Percentiles rank a stretch among this genome's conserved stretches.
Evolutionary conservation across 2,797 vertebrate genomes (phyloP).

Genomic region (Coluber constrictor): DNA sequence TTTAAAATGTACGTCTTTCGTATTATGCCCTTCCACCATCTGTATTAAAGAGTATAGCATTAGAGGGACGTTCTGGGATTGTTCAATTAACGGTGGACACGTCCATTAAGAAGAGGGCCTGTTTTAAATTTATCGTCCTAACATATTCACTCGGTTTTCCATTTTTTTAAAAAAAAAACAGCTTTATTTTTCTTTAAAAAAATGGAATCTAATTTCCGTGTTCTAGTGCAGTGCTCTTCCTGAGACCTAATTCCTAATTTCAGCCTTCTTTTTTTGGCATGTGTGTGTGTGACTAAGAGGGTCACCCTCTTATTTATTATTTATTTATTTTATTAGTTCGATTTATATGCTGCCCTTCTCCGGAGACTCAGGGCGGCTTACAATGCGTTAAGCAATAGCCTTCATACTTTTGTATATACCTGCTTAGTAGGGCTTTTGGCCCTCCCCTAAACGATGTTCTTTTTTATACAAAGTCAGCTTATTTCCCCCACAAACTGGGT

Average conservation of each 20-base stretch:
- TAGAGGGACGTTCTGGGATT: neutral
- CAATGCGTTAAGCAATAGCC: too few species aligned
- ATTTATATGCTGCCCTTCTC: too few species aligned
- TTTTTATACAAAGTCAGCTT: too few species aligned
- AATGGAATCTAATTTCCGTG: neutral
- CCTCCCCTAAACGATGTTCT: too few species aligned
- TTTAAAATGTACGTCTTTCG: neutral
- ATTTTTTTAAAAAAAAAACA: neutral
- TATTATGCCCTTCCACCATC: neutral
- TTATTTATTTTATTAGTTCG: too few species aligned
- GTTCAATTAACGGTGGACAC: neutral
- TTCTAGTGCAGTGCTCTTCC: neutral
- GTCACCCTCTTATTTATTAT: too few species aligned
- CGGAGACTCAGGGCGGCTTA: too few species aligned
- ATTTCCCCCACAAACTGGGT: too few species aligned
- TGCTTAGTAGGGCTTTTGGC: too few species aligned
- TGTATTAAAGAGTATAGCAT: neutral
- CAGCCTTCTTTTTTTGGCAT: too few species aligned
- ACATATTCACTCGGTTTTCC: slow-evolving; percentile 9
- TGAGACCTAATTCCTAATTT: neutral
- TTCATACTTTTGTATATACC: too few species aligned
- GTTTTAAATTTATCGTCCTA: neutral
- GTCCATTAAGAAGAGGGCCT: neutral
- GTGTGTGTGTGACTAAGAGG: too few species aligned
- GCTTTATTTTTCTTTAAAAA: neutral